Evolutionary conservation across 2,113 vertebrate genomes (phyloP), one percentile per base, ranked within the genome.

Genomic region (Cololabis saira): DNA sequence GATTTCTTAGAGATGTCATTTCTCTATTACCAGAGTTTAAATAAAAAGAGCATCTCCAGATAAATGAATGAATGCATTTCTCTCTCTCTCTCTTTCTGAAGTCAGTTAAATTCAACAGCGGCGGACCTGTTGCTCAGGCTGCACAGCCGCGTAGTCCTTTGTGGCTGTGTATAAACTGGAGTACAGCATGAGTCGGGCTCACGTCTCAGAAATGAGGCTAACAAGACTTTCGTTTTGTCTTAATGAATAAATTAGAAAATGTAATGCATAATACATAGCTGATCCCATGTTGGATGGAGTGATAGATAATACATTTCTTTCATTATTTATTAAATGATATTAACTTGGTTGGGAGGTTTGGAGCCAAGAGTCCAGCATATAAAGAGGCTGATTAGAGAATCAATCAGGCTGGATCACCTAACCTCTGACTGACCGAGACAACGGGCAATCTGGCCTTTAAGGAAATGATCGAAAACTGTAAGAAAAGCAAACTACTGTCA

Each of bases 211-310:
- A 88, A 88, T 85, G 81, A 86, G 91, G 93, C 91, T 93, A 88
- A 93, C 94, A 95, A 94, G 95, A 95, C 93, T 94, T 96, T 94
- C 93, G 90, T 95, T 98, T 97, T 95, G 94, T 92, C 95, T 95
- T 95, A 95, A 97, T 98, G 95, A 98, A 97, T 97, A 96, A 96
- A 96, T 96, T 94, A 98, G 92, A 93, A 89, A 77, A 94, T 93
- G 91, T 90, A 83, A 95, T 97, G 94, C 94, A 95, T 95, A 95
- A 96, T 96, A 94, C 94, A 97, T 96, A 90, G 94, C 94, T 93
- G 94, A 95, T 95, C 94, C 94, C 93, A 92, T 60, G 76, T 94
- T 92, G 94, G 94, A 94, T 95, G 95, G 94, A 94, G 93, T 95
- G 95, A 98, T 96, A 94, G 95, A 96, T 96, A 95, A 96, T 94